Base-by-base conservation (phyloP, 2,113 vertebrate genomes). In the Ibidorhyncha struthersii region DNA sequence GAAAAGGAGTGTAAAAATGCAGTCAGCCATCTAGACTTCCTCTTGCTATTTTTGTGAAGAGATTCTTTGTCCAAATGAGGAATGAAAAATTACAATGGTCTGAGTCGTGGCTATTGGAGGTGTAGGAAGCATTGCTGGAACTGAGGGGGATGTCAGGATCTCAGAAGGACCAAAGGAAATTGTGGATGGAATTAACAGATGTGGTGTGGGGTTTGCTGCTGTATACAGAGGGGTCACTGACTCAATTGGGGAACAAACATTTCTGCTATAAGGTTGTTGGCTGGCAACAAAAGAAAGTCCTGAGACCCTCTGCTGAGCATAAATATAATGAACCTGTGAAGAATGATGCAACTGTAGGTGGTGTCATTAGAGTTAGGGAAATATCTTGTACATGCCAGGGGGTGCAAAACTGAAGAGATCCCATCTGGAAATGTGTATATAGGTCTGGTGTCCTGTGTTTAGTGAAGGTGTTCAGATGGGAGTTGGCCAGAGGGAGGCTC, bases 1-100 rank as follows among this genome's bases (percentile, higher is more conserved):
- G 43, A 94, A 97, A 83, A 94, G 25, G 63, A 94, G 36, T 61
- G 9, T 89, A 96, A 81, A 97, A 93, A 93, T 86, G 43, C 73
- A 67, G 71, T 86, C 82, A 97, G 90, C 79, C 59, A 78, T 79
- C 78, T 74, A 50, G 38, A 15, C 26, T 97, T 95, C 76, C 83
- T 95, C 56, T 63, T 92, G 56, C 56, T 92, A 38, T 90, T 88
- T 95, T 82, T 80, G 36, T 85, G 40, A 91, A 71, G 56, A 43
- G 5, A 8, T 77, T 95, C 49, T 86, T 85, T 78, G 61, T 73
- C 69, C 73, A 80, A 67, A 70, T 32, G 56, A 84, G 74, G 65
- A 89, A 89, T 73, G 32, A 89, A 30, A 65, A 82, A 66, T 61
- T 40, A 27, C 41, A 83, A 40, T 36, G 63, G 58, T 16, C 30